Percentiles rank a stretch among this genome's conserved stretches.
Conservation (phyloP, 2,888 invertebrate genomes). For the Peribatodes rhomboidaria region DNA sequence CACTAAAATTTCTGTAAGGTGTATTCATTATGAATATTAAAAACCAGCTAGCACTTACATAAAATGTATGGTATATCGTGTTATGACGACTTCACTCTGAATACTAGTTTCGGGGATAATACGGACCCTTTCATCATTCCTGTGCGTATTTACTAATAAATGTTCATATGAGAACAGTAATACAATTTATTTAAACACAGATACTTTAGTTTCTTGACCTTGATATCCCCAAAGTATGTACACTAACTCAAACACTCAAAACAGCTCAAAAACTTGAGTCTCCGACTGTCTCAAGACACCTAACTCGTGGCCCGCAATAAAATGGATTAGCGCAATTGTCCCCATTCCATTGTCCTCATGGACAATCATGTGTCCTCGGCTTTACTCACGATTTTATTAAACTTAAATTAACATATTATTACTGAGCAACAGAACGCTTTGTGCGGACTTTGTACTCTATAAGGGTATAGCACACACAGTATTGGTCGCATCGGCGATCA, state of each 20-base stretch:
- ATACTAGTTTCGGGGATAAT: too few species aligned
- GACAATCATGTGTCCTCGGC: constrained; percentile 50
- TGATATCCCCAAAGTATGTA: not conserved
- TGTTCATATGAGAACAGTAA: too few species aligned
- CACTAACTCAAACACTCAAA: constrained; percentile 38
- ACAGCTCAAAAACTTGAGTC: constrained; percentile 43
- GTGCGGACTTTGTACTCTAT: too few species aligned
- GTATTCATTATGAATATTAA: too few species aligned
- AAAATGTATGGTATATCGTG: too few species aligned
- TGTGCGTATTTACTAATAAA: too few species aligned
- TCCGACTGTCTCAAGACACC: constrained; percentile 43
- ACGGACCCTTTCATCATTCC: too few species aligned
- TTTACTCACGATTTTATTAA: constrained; percentile 77
- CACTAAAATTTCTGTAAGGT: not conserved
- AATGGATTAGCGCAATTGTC: constrained; percentile 72
- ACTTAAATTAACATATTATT: constrained; percentile 85
- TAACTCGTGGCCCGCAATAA: constrained; percentile 81
- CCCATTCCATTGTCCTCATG: constrained; percentile 40
- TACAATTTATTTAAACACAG: too few species aligned
- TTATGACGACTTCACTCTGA: too few species aligned
- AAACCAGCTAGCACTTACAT: too few species aligned
- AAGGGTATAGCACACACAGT: not conserved
- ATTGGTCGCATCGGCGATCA: not conserved
- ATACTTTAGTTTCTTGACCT: constrained; percentile 1
- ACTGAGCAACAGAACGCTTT: constrained; percentile 56